phyloP scores from a whole-genome alignment of 2,797 vertebrate genomes.

The Meriones psammophilus region DNA sequence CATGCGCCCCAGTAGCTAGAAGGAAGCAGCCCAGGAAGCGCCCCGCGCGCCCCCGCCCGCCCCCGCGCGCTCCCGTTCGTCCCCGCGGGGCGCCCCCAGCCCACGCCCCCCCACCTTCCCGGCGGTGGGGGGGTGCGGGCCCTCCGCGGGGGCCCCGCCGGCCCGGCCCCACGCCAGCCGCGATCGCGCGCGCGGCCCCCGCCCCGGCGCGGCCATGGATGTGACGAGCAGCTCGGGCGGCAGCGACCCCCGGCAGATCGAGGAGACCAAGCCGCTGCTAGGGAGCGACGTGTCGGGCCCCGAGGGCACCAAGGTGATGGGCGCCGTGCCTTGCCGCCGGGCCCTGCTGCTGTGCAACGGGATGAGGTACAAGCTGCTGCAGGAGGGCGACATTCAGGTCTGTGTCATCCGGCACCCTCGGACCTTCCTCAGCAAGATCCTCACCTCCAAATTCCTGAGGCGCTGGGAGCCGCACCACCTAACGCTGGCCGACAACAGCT shows the following conservation, averaged over 20 bases:
- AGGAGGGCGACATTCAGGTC: conserved; percentile 99
- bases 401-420: conserved; percentile 98
- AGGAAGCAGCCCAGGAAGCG: conserved; percentile 78
- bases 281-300: conserved; percentile 93
- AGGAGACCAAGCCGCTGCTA: conserved; percentile 97
- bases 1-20: conserved; percentile 84
- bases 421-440: conserved; percentile 99
- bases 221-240: conserved; percentile 92
- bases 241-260: conserved; percentile 93
- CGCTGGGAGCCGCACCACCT: conserved; percentile 99
- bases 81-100: conserved; percentile 69
- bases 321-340: conserved; percentile 93
- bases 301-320: conserved; percentile 91
- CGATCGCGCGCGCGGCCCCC: conserved; percentile 60
- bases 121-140: conserved; percentile 80
- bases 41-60: conserved; percentile 52
- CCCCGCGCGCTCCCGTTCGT: conserved; percentile 57
- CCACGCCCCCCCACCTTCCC: conserved; percentile 72
- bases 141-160: conserved; percentile 74
- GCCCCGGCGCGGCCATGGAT: conserved; percentile 91
- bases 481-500: conserved; percentile 95
- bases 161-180: conserved; percentile 73
- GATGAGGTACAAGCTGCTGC: conserved; percentile 98
- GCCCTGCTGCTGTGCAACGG: conserved; percentile 94
- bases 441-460: conserved; percentile 98